Conservation (phyloP, 2,113 vertebrate genomes). For the Solenodon paradoxus region DNA sequence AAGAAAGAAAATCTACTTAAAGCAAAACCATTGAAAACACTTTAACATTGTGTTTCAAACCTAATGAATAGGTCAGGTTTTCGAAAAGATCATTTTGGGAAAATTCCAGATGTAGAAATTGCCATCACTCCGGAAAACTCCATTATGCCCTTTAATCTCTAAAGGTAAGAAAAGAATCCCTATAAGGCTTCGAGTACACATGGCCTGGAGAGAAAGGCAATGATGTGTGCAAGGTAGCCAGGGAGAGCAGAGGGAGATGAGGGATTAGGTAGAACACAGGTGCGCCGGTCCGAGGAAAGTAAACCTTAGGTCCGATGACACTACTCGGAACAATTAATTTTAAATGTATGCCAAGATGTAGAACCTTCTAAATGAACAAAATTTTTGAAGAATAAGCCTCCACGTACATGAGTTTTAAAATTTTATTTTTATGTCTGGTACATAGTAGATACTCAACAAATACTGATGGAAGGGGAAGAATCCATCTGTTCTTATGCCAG, state of each 20-base stretch:
- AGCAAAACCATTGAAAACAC: neutral
- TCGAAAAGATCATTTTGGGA: neutral
- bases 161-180: too few relatives aligned
- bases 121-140: too few relatives aligned
- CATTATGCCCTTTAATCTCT: too few relatives aligned
- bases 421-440: neutral
- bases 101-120: too few relatives aligned
- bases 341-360: neutral
- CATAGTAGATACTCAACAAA: neutral
- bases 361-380: neutral
- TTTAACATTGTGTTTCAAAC: neutral
- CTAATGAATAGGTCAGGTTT: neutral
- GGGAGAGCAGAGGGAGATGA: too few relatives aligned
- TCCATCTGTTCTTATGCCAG: neutral
- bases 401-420: neutral
- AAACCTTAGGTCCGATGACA: neutral
- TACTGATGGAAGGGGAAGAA: neutral
- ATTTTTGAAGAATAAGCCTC: neutral
- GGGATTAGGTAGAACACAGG: too few relatives aligned
- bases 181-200: too few relatives aligned
- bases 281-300: neutral
- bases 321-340: neutral
- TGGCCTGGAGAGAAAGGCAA: too few relatives aligned
- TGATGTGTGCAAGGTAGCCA: too few relatives aligned
- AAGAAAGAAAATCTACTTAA: too few relatives aligned